Base-by-base conservation (phyloP, 1,140 invertebrate species). In the Conopomorpha cramerella region DNA sequence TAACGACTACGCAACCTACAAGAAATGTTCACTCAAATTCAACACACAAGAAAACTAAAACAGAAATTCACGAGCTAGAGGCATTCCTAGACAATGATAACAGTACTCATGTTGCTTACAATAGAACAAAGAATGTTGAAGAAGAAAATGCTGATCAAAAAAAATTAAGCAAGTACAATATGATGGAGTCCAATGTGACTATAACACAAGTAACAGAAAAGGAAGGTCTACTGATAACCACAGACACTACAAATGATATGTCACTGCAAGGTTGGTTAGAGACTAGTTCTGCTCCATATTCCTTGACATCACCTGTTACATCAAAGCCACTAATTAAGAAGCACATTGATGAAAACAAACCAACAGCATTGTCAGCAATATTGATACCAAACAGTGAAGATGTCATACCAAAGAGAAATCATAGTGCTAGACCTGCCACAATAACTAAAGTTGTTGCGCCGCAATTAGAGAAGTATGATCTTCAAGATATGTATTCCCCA, bases 391-490 rank as follows among this genome's bases (percentile, higher is more conserved):
- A 38, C 32, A 56, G 43, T 51, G 59, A 63, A 34, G 64, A 71
- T 30, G n/a, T n/a, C n/a, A 28, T 59, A 11, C 16, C 28, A 38
- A 45, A 30, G 51, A 49, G 43, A 43, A 67, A 57, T 34, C 38
- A 46, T 34, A 50, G 38, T 16, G 66, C 53, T 32, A 51, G 68
- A 39, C 53, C 66, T 16, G 71, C 66, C 34, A 76, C 63, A 13
- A 59, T 76, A 27, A 76, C 71, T 27, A 76, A 76, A 63, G 71
- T 76, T 7, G 64, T 58, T 26, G 49, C 70, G 40, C 71, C 64
- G 36, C 51, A 65, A 53, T 43, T 54, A 19, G 60, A 71, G 34
- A 60, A 71, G 42, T 60, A 60, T 56, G 59, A 64, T 30, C 35
- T 58, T 26, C 52, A 41, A 30, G 49, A 62, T 30, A 57, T 46